Evolutionary conservation across 2,797 vertebrate genomes (phyloP).

Genomic region (Taenioides sp.): DNA sequence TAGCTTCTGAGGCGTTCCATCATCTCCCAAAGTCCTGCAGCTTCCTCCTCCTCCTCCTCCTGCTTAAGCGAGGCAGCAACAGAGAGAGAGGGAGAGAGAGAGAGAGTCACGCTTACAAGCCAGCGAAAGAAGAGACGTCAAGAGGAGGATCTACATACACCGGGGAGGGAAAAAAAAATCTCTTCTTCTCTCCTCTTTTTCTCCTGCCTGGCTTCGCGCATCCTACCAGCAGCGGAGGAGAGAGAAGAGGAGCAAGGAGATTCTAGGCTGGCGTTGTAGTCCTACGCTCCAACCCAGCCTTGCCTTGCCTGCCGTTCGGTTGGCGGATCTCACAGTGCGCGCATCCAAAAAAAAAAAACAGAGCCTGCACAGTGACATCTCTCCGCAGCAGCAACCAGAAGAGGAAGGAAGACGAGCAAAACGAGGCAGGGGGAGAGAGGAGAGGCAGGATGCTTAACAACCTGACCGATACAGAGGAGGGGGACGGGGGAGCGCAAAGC

Average conservation of each 20-base stretch:
- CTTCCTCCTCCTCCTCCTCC: conserved; percentile 79
- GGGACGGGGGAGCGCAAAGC: conserved; percentile 89
- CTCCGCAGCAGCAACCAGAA: conserved; percentile 49
- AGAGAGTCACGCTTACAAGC: conserved; percentile 73
- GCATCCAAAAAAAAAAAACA: conserved; percentile 48
- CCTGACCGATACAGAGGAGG: conserved; percentile 96
- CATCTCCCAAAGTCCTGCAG: conserved; percentile 77
- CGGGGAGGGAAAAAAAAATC: conserved; percentile 52
- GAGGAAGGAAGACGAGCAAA: conserved; percentile 6
- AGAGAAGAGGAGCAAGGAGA: conserved; percentile 60
- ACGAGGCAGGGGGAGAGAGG: conserved; percentile 25
- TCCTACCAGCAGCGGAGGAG: conserved; percentile 61
- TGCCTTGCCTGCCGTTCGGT: conserved; percentile 54
- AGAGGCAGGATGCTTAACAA: conserved; percentile 92
- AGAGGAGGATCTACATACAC: conserved; percentile 74
- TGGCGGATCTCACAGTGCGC: conserved; percentile 58
- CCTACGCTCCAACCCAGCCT: conserved; percentile 41
- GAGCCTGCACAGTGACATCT: conserved; percentile 62
- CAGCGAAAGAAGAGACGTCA: conserved; percentile 71
- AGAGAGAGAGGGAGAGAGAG: conserved; percentile 42
- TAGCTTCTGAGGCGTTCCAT: conserved; percentile 77
- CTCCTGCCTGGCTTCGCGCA: conserved; percentile 64
- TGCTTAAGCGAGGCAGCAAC: conserved; percentile 47
- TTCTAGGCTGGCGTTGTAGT: conserved; percentile 59
- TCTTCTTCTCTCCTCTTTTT: conserved; percentile 62